A percentile compares a stretch with the other conserved stretches of the same genome.
Evolutionary conservation across 2,113 vertebrate genomes (phyloP).

Genomic region (Donacobius atricapilla): DNA sequence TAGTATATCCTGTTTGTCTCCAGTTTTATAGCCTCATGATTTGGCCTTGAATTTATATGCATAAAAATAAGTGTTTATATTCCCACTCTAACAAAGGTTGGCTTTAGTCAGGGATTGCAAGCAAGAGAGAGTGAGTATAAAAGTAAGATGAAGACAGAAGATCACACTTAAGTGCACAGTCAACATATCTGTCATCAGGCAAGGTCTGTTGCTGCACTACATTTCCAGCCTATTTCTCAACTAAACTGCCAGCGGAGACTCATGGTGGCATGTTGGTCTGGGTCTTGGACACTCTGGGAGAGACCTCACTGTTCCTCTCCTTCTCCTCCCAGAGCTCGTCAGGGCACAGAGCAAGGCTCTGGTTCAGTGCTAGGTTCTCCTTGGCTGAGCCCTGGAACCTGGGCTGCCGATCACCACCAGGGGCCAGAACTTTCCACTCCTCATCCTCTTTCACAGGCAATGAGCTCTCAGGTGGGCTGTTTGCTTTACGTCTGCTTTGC

Average conservation of each 20-base stretch:
- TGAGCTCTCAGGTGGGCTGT: neutral
- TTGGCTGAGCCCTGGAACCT: neutral
- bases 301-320: neutral
- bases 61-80: neutral
- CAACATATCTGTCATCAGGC: neutral
- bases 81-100: neutral
- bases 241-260: neutral
- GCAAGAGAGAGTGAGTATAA: neutral
- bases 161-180: neutral
- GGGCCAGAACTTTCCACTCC: neutral
- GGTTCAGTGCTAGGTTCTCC: neutral
- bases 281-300: neutral
- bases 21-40: neutral
- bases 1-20: neutral
- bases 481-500: neutral
- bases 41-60: neutral
- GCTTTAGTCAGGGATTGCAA: neutral
- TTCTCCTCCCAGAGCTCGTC: neutral
- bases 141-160: neutral
- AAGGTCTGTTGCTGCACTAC: neutral
- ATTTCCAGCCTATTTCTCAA: neutral
- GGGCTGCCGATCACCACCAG: neutral
- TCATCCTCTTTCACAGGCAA: neutral
- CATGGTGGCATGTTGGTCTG: neutral
- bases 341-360: neutral